phyloP scores from a whole-genome alignment of 2,888 invertebrate species.

The Dicyrtomina minuta region DNA sequence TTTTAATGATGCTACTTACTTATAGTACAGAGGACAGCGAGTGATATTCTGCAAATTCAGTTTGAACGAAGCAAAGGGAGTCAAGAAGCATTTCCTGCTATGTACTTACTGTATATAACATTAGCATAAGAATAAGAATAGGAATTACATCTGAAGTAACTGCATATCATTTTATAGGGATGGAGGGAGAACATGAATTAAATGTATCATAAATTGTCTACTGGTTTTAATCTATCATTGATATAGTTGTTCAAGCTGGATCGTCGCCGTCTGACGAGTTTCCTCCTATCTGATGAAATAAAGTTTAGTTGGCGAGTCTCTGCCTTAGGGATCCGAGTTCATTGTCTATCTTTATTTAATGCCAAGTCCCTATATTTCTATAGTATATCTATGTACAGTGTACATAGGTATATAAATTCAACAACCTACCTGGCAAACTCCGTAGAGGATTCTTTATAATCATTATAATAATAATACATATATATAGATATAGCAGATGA shows the following conservation, averaged over 20 bases:
- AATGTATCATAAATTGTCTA: slow-evolving; percentile 16
- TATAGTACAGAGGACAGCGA: no score
- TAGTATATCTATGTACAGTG: no score
- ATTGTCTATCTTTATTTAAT: no score
- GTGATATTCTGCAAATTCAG: no score
- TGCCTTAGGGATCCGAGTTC: slow-evolving; percentile 16
- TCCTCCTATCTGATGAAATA: slow-evolving; percentile 4
- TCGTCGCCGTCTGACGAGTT: slow-evolving; percentile 21
- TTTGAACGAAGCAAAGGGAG: background rate
- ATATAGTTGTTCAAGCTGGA: slow-evolving; percentile 10
- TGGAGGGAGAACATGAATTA: slow-evolving; percentile 12
- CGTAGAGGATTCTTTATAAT: no score
- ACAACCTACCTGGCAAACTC: no score
- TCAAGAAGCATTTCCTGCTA: slow-evolving; percentile 3
- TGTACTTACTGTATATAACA: background rate
- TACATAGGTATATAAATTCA: no score
- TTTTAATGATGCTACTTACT: background rate
- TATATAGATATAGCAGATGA: no score
- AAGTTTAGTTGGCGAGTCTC: background rate
- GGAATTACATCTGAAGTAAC: background rate
- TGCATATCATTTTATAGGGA: no score
- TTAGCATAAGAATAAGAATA: background rate
- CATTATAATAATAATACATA: no score
- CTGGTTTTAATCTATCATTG: slow-evolving; percentile 26
- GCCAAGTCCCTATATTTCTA: no score